phyloP scores from a whole-genome alignment of 1,140 invertebrate genomes.

The Trichoplusia ni region DNA sequence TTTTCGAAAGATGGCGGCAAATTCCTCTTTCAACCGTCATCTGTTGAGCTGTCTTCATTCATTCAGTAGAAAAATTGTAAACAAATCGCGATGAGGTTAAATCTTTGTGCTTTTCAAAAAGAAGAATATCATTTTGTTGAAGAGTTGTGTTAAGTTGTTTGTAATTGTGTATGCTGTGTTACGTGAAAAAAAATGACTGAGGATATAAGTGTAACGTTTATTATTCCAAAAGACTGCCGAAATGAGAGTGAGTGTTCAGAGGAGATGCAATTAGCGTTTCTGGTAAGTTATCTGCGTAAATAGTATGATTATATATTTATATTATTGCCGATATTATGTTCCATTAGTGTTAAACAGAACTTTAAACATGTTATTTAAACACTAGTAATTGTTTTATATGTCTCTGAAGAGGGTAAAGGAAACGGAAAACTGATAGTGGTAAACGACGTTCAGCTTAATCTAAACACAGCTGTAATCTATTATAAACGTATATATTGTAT shows the following conservation, averaged over 20 bases:
- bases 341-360: too few species aligned
- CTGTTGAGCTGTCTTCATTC: neutral
- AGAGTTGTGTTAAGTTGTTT: neutral
- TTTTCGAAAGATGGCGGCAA: neutral
- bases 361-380: too few species aligned
- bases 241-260: constrained; percentile 72
- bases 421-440: too few species aligned
- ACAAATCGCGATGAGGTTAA: constrained; percentile 29
- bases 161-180: neutral
- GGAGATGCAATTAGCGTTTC: constrained; percentile 76
- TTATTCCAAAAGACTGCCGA: constrained; percentile 63
- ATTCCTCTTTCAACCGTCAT: neutral
- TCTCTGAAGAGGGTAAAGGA: neutral
- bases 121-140: neutral
- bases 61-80: constrained; percentile 35
- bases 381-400: too few species aligned
- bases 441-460: too few species aligned
- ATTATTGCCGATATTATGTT: neutral
- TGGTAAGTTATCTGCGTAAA: constrained; percentile 54
- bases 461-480: too few species aligned
- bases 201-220: constrained; percentile 75
- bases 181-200: constrained; percentile 56
- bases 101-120: neutral
- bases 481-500: too few species aligned
- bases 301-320: neutral